phyloP scores from a whole-genome alignment of 2,888 invertebrate genomes.

The Siphonodentalium dalli region DNA sequence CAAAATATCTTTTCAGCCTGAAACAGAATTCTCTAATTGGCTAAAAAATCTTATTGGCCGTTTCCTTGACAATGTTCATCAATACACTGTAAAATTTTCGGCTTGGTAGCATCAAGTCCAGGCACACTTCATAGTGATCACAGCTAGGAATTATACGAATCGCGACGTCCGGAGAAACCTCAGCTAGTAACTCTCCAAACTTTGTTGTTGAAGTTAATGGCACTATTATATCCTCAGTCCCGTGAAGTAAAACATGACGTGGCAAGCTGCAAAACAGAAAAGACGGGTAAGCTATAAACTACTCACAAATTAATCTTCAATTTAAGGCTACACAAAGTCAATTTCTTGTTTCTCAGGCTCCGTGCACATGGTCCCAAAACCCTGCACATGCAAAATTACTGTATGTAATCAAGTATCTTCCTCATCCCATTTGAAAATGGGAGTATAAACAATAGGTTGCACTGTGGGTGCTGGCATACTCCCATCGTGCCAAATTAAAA shows the following conservation, averaged over 20 bases:
- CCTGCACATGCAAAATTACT: too few relatives aligned
- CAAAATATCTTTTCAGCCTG: too few relatives aligned
- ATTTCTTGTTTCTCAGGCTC: background rate
- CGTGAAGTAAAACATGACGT: slow-evolving; percentile 53
- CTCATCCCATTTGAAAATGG: too few relatives aligned
- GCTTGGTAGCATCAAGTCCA: slow-evolving; percentile 52
- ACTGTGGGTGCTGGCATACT: too few relatives aligned
- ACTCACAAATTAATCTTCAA: background rate
- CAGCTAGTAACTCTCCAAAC: slow-evolving; percentile 46
- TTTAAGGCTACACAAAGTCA: too few relatives aligned
- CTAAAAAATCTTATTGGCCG: slow-evolving; percentile 36
- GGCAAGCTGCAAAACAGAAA: slow-evolving; percentile 52
- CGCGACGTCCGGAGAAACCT: slow-evolving; percentile 41
- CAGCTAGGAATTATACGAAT: slow-evolving; percentile 54
- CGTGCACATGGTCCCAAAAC: too few relatives aligned
- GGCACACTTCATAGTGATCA: slow-evolving; percentile 53
- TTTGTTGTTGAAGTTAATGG: slow-evolving; percentile 47
- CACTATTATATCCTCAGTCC: slow-evolving; percentile 52
- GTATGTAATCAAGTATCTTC: too few relatives aligned
- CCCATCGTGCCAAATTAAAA: too few relatives aligned
- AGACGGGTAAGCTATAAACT: slow-evolving; percentile 4
- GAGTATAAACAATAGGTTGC: too few relatives aligned
- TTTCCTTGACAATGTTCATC: slow-evolving; percentile 45
- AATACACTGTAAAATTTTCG: slow-evolving; percentile 43
- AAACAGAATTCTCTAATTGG: too few relatives aligned